Evolutionary conservation across 2,113 vertebrate genomes (phyloP), one percentile per base, ranked within the genome.

Genomic region (Cebidichthys violaceus): DNA sequence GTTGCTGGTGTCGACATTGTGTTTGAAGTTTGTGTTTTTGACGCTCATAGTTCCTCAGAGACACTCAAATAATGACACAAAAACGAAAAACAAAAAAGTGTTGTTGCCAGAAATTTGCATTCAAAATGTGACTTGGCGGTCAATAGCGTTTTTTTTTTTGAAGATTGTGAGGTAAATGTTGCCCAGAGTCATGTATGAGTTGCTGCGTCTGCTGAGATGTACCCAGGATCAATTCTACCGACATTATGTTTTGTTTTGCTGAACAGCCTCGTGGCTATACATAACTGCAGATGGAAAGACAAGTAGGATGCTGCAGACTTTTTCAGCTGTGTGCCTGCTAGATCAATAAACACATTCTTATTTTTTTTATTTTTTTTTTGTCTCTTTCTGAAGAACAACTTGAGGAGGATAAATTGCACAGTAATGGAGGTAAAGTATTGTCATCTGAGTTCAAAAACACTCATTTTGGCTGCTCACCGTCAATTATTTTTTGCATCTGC

Each of bases 331-430:
- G 57, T 79, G 84, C 85, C 59, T 88, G 78, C 81, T 75, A 74
- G 68, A 86, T 91, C 89, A 91, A 88, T 95, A 88, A 93, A 92
- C 85, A 86, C 72, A 43, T 76, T 77, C n/a, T 87, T 82, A 64
- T 81, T 81, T 65, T 77, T 45, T 67, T 78, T 31, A n/a, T 82
- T 71, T 79, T 81, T 67, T 78, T 31, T 86, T 77, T 89, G 35
- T 93, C 84, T 92, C 82, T 90, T 82, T 89, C 84, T 75, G 45
- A 93, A 95, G 95, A 96, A 93, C 94, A 95, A 96, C 95, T 95
- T 82, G 95, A 96, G 90, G 95, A 96, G 79, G 95, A 96, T 89
- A 94, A 93, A 90, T 93, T 96, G 89, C 95, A 95, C 87, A 94
- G 90, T 91, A 95, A 96, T 8, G 95, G 92, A 95, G 95, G 95